Base-by-base conservation (phyloP, 37 sponge, comb jelly and placozoan genomes). In the Chondrosia reniformis region DNA sequence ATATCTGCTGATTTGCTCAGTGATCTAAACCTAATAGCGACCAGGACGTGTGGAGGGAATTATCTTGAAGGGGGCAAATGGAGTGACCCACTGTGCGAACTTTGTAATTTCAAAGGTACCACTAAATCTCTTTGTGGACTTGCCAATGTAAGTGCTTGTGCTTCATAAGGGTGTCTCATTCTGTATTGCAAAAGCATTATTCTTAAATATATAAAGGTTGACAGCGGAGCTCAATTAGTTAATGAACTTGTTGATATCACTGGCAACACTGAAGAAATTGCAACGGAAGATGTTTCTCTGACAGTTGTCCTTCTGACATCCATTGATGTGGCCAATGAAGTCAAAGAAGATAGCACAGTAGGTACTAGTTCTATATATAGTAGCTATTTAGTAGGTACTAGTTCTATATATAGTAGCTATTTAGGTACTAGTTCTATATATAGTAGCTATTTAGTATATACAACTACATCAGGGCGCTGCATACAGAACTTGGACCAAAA, bases 11-110 rank as follows among this genome's bases (percentile, higher is more conserved):
- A 62, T 3, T 28, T 56, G 58, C n/a, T 56, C 7, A 24, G 9
- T 4, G 7, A n/a, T 31, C 31, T 27, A 42, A n/a, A 13, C 32
- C n/a, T n/a, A n/a, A n/a, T n/a, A n/a, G 87, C 82, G 21, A 69
- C 76, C 9, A 54, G 87, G 24, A 28, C 3, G 44, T 86, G 87
- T 77, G 77, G 57, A 17, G 87, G 87, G 27, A 37, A 76, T 33
- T 86, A 79, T 54, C 30, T 24, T 2, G 22, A 27, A 71, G 78
- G 82, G 45, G 82, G 46, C 41, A 22, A 40, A 49, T 86, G 87
- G 87, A 6, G 36, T 27, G 33, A 55, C 1, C 67, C 82, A 34
- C 24, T 59, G 2, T 28, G 17, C 4, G 33, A 46, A 28, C 22
- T 42, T 8, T 86, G 87, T 55, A 33, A 86, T 22, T 81, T 86